A percentile compares a stretch with the other conserved stretches of the same genome.
Evolutionary conservation across 2,797 vertebrate species (phyloP).

Genomic region (Poecilia picta): DNA sequence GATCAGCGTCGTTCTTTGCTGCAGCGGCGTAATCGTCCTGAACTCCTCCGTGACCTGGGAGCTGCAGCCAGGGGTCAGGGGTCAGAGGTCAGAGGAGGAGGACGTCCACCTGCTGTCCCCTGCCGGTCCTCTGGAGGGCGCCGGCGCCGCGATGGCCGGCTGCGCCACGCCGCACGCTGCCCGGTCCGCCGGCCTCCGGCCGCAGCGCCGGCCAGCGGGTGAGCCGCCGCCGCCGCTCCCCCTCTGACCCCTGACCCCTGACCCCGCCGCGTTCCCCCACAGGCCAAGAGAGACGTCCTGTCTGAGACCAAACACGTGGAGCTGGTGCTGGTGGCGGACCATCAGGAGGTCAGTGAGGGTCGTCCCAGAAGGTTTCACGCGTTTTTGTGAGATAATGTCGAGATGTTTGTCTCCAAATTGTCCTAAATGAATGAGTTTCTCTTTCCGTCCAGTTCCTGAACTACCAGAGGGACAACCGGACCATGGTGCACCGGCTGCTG

Average conservation of each 20-base stretch:
- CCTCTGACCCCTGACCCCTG: background rate
- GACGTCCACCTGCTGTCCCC: slow-evolving; percentile 67
- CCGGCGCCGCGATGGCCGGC: background rate
- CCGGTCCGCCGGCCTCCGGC: slow-evolving; percentile 33
- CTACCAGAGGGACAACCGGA: slow-evolving; percentile 81
- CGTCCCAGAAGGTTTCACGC: too few relatives aligned
- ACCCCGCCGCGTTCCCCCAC: slow-evolving; percentile 17
- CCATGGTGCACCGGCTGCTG: slow-evolving; percentile 83
- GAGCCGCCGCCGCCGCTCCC: slow-evolving; percentile 48
- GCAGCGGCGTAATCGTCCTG: slow-evolving; percentile 84
- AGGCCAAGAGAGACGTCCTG: slow-evolving; percentile 82
- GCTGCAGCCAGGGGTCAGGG: slow-evolving; percentile 75
- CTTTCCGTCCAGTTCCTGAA: slow-evolving; percentile 82
- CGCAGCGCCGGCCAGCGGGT: slow-evolving; percentile 73
- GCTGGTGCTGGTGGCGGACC: slow-evolving; percentile 91
- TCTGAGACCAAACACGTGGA: slow-evolving; percentile 88
- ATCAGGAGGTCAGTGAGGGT: slow-evolving; percentile 82
- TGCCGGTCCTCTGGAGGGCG: slow-evolving; percentile 32
- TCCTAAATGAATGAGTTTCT: too few relatives aligned
- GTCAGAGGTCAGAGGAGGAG: background rate
- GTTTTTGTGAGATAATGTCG: too few relatives aligned
- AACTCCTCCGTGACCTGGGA: slow-evolving; percentile 82
- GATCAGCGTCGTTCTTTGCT: background rate
- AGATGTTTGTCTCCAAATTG: too few relatives aligned
- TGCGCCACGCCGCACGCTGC: slow-evolving; percentile 72